These are phyloP conservation scores for Protomyctophum bolini DNA, from an alignment of 2,113 vertebrate genomes.

Conservation along the genomic window DNA sequence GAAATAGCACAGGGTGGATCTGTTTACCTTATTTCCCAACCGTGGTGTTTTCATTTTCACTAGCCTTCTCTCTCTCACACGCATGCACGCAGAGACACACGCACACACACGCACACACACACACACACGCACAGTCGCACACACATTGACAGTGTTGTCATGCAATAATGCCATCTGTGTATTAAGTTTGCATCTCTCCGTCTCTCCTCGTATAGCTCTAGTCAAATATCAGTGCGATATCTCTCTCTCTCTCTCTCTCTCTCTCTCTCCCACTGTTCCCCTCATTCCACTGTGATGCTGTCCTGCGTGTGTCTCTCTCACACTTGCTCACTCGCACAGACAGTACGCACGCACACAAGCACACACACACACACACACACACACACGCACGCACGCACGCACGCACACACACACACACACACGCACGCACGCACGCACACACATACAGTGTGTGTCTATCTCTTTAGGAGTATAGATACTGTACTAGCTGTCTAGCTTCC, in stretches of 20 bases:
- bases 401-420: too few relatives aligned
- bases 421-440: background rate
- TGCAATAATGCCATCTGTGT: too few relatives aligned
- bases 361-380: background rate
- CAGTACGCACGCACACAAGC: background rate
- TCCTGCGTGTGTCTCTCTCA: background rate
- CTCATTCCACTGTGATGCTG: too few relatives aligned
- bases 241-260: slow-evolving; percentile 1
- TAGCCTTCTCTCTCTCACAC: background rate
- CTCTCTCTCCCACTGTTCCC: background rate
- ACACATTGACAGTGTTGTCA: too few relatives aligned
- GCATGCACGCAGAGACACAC: too few relatives aligned
- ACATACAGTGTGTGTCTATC: too few relatives aligned
- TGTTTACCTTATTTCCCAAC: too few relatives aligned
- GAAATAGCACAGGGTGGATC: too few relatives aligned
- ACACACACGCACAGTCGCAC: background rate
- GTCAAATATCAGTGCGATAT: too few relatives aligned
- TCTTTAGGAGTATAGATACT: too few relatives aligned
- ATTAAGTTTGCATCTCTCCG: background rate
- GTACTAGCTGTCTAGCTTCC: background rate
- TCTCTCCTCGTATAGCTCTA: background rate
- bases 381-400: slow-evolving; percentile 11
- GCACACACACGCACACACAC: background rate
- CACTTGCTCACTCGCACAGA: background rate
- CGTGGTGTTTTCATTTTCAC: background rate